Evolutionary conservation across 92 coral and sea anemone genomes (phyloP).

Genomic region (Nematostella vectensis): DNA sequence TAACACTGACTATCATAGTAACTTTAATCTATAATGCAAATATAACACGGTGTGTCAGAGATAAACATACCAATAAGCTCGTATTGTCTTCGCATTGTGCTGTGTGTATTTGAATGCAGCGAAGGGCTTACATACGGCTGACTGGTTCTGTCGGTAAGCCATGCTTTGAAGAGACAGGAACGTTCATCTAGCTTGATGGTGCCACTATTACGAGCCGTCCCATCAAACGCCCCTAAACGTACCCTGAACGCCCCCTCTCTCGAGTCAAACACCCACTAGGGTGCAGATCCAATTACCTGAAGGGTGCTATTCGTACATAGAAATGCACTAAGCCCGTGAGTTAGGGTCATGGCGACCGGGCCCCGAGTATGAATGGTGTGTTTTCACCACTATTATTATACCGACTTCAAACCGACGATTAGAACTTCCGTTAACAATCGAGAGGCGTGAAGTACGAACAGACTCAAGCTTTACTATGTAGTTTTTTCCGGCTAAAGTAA

Average conservation of each 20-base stretch:
- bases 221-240: constrained; percentile 88
- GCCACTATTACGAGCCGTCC: constrained; percentile 62
- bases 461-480: constrained; percentile 12
- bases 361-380: too few relatives aligned
- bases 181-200: constrained; percentile 52
- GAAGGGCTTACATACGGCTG: constrained; percentile 11
- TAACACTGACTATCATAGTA: neutral
- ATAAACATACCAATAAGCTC: neutral
- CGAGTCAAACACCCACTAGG: constrained; percentile 60
- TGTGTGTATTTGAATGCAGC: neutral
- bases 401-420: constrained; percentile 44
- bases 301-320: too few relatives aligned
- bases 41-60: neutral
- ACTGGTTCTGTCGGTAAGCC: constrained; percentile 15
- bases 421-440: constrained; percentile 80
- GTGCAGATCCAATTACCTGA: constrained; percentile 16
- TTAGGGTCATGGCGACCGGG: too few relatives aligned
- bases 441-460: constrained; percentile 75
- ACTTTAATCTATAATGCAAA: constrained; percentile 1
- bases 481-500: constrained; percentile 15
- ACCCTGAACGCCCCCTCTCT: constrained; percentile 78
- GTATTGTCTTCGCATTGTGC: constrained; percentile 1
- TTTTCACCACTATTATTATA: too few relatives aligned
- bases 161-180: constrained; percentile 25
- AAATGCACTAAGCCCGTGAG: too few relatives aligned